Conservation (phyloP, 2,113 vertebrate species). For the Grantiella picta region DNA sequence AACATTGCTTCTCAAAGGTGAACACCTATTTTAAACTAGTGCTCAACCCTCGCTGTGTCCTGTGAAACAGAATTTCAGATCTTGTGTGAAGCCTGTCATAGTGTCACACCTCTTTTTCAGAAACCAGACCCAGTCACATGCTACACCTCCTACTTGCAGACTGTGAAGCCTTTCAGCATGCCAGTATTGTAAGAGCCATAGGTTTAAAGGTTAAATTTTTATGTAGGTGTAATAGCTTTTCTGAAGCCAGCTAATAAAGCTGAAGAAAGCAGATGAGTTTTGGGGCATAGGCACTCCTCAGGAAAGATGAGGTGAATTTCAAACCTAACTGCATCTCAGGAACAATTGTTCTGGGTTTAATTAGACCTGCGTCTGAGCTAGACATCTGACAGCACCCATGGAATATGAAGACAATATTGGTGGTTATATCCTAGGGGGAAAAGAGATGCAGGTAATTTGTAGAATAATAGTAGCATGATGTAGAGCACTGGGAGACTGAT, state of each 20-base stretch:
- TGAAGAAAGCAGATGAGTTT: not conserved
- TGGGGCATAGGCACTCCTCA: rapidly evolving
- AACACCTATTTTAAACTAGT: not conserved
- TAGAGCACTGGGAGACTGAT: not conserved
- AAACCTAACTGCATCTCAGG: not conserved
- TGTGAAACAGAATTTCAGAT: not conserved
- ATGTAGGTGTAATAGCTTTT: not conserved
- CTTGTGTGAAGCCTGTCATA: not conserved
- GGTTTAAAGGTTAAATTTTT: not conserved
- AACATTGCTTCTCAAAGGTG: not conserved
- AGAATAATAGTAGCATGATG: not conserved
- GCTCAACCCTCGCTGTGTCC: not conserved
- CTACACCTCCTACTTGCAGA: not conserved
- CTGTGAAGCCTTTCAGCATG: not conserved
- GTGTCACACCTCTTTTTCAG: not conserved
- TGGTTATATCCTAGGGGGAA: not conserved
- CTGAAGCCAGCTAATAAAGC: not conserved
- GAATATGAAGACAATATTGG: not conserved
- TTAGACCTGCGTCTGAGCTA: constrained; percentile 1
- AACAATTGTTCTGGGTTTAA: not conserved
- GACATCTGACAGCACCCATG: not conserved
- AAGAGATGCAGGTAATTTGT: not conserved
- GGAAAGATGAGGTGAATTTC: not conserved
- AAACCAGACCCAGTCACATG: not conserved
- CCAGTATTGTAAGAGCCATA: not conserved